Evolutionary conservation across 2,113 vertebrate genomes (phyloP), one percentile per base, ranked within the genome.

Genomic region (Pseudolaguvia tuberculata): DNA sequence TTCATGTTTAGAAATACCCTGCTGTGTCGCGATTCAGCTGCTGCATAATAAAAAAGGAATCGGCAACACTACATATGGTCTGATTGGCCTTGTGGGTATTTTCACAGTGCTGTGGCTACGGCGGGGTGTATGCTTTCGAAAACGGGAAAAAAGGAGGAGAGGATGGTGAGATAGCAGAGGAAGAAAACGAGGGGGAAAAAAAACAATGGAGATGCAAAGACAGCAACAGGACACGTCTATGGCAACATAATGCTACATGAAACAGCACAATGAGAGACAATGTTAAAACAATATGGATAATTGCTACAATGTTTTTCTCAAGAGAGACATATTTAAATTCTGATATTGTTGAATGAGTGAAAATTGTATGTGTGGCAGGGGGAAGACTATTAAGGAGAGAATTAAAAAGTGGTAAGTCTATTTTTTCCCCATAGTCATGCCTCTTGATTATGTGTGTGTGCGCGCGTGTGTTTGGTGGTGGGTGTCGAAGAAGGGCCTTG

Each of bases 1-100:
- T 92, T 88, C 87, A 84, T 86, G 88, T 90, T 90, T 89, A 84
- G 85, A 88, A 86, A 83, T 84, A 87, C 83, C 89, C 90, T 86
- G 88, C 91, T 90, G 91, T 84, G 90, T 87, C 85, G 87, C 58
- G 84, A 87, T 88, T 86, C 84, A 79, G 68, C 80, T 83, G 86
- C 84, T 76, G 85, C 84, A 88, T 86, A 88, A 89, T 86, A 82
- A 88, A 84, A 75, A 76, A 52, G 63, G 55, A 88, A 79, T 81
- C 85, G 78, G 88, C 81, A 87, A 88, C 81, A 81, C 86, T 88
- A 79, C 86, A 86, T 86, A 86, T 84, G 84, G 80, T 82, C 74
- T 82, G 76, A 86, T 79, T 84, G 84, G 85, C 83, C 82, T 87
- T 84, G 82, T 83, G 86, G 87, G 86, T 87, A 87, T 88, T 89